These are phyloP conservation scores for Anadara kagoshimensis DNA, from an alignment of 1,140 invertebrate genomes.

Conservation along the genomic window DNA sequence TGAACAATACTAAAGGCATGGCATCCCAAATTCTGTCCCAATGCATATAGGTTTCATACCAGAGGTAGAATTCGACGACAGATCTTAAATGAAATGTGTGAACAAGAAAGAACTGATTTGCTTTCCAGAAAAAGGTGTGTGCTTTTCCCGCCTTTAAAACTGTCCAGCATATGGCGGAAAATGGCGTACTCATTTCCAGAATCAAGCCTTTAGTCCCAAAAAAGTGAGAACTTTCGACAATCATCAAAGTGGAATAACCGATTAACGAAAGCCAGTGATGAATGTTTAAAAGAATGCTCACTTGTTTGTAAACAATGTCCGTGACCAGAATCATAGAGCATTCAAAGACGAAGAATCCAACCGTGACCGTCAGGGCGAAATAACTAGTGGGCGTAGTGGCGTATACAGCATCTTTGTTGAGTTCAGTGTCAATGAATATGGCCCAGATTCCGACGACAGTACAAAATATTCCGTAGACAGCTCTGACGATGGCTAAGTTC, in stretches of 20 bases:
- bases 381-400: conserved; percentile 56
- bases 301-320: conserved; percentile 59
- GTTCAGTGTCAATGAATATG: conserved; percentile 53
- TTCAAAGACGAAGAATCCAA: conserved; percentile 70
- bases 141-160: conserved; percentile 64
- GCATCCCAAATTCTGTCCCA: conserved; percentile 55
- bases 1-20: conserved; percentile 59
- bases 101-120: conserved; percentile 67
- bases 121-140: conserved; percentile 60
- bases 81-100: conserved; percentile 68
- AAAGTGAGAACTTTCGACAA: conserved; percentile 52
- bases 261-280: conserved; percentile 67
- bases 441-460: conserved; percentile 57
- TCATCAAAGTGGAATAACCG: conserved; percentile 53
- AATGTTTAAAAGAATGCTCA: conserved; percentile 61
- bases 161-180: conserved; percentile 66
- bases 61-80: conserved; percentile 63
- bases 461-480: conserved; percentile 61
- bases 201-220: conserved; percentile 63
- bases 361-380: conserved; percentile 55
- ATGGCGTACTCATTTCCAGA: conserved; percentile 69
- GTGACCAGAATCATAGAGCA: conserved; percentile 58
- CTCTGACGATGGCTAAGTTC: conserved; percentile 63
- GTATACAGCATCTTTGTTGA: conserved; percentile 59
- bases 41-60: conserved; percentile 61